Evolutionary conservation across 1,140 invertebrate genomes (phyloP), one percentile per base, ranked within the genome.

Genomic region (Harlomillsia oculata): DNA sequence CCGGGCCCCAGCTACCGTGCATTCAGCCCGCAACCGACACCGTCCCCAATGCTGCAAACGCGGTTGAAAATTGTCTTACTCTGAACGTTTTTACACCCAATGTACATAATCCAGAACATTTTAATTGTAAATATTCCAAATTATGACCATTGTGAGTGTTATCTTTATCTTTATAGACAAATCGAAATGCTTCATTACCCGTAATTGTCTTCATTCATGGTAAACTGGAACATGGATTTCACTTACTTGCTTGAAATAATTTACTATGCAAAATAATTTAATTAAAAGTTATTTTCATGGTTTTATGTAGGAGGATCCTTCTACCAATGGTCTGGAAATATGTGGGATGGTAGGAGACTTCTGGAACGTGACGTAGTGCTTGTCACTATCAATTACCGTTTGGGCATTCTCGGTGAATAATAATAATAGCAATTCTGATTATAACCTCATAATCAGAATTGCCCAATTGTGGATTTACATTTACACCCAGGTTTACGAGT

Each of bases 381-480:
- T 21, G 56, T 58, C 3, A 52, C 36, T 6, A 50, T 58, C 23
- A 58, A 58, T 20, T 58, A 58, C 40, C 48, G 56, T n/a, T 18
- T 58, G 13, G 41, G 41, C 6, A 30, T 58, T 18, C 28, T 52
- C 14, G 48, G n/a, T n/a, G n/a, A n/a, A n/a, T n/a, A n/a, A n/a
- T n/a, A n/a, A n/a, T n/a, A n/a, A n/a, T n/a, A n/a, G n/a, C n/a
- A n/a, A n/a, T n/a, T n/a, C n/a, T n/a, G n/a, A n/a, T n/a, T n/a
- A n/a, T n/a, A n/a, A n/a, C n/a, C n/a, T n/a, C n/a, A n/a, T n/a
- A n/a, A n/a, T n/a, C n/a, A n/a, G n/a, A n/a, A n/a, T n/a, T n/a
- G n/a, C n/a, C n/a, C n/a, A n/a, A n/a, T n/a, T n/a, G n/a, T n/a
- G n/a, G n/a, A n/a, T n/a, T n/a, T n/a, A n/a, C n/a, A n/a, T n/a